Evolutionary conservation across 1,140 invertebrate species (phyloP), one percentile per base, ranked within the genome.

Genomic region (Cephus cinctus): DNA sequence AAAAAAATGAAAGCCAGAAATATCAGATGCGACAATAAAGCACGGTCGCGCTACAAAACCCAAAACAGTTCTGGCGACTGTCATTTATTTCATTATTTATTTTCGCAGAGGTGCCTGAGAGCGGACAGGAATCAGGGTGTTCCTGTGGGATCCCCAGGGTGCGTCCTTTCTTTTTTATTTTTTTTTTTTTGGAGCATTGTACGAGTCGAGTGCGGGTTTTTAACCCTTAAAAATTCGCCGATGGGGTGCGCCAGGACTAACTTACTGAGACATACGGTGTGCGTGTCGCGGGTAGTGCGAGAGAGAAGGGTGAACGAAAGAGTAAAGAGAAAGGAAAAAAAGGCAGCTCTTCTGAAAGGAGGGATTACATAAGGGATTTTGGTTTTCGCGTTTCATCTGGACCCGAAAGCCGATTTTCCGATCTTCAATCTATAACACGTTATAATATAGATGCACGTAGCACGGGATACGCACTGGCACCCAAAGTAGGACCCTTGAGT

Each of bases 331-430:
- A 42, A 54, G 50, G 49, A 39, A 35, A 41, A 58, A 58, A 62
- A 61, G 64, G 61, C 35, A 51, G 56, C 57, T 61, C 36, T 56
- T 42, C 54, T 69, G 63, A 72, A 75, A 69, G 59, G 61, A 67
- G 61, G 69, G 75, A 77, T 77, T 77, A 77, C 73, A 76, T 60
- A 48, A 52, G 61, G 75, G 75, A 77, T 77, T 77, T 77, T 73
- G 75, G 75, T 77, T 74, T 74, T 68, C 63, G 61, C 65, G 64
- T 69, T 67, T 72, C 63, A 65, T 61, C 56, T 60, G 62, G 56
- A 61, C 63, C 47, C 51, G 45, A 73, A 77, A 77, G 72, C 75
- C 71, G 75, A 77, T 77, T 77, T 76, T 64, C 66, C 62, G 67
- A 74, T 74, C 70, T 70, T n/a, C 18, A 1, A 34, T 21, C 42